Percentiles rank a stretch among this genome's conserved stretches.
These are phyloP conservation scores for Chiloscyllium plagiosum DNA, from an alignment of 2,113 vertebrate genomes.

Conservation along the genomic window DNA sequence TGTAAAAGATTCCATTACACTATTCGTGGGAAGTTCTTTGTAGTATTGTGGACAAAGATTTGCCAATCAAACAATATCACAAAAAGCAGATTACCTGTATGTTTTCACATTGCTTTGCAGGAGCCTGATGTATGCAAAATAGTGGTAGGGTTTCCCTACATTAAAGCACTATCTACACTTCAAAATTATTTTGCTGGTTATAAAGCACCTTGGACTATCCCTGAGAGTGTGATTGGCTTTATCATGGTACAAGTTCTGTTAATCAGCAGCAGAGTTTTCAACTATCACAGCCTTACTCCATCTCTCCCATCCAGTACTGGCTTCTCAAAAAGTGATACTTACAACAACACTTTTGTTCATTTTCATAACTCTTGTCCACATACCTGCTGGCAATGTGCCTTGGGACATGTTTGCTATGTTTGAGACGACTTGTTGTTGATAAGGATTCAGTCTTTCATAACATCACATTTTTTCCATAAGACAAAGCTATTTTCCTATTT, in stretches of 20 bases:
- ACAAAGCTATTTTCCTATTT: constrained; percentile 28
- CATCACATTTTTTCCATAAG: constrained; percentile 31
- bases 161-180: not conserved
- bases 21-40: not conserved
- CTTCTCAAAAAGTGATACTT: not conserved
- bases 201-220: not conserved
- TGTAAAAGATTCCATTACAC: not conserved
- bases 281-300: not conserved
- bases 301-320: too few relatives aligned
- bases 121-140: not conserved
- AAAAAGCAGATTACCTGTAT: not conserved
- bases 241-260: not conserved
- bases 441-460: not conserved
- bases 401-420: not conserved
- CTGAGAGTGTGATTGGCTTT: not conserved
- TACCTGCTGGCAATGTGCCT: not conserved
- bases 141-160: not conserved
- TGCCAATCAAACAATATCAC: not conserved
- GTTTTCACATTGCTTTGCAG: not conserved
- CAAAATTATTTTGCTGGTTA: not conserved
- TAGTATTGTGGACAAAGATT: not conserved
- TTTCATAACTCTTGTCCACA: not conserved
- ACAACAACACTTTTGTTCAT: not conserved
- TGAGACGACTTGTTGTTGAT: not conserved
- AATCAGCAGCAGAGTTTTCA: not conserved